Base-by-base conservation (phyloP, 2,888 invertebrate species). In the Macrophya annulata region DNA sequence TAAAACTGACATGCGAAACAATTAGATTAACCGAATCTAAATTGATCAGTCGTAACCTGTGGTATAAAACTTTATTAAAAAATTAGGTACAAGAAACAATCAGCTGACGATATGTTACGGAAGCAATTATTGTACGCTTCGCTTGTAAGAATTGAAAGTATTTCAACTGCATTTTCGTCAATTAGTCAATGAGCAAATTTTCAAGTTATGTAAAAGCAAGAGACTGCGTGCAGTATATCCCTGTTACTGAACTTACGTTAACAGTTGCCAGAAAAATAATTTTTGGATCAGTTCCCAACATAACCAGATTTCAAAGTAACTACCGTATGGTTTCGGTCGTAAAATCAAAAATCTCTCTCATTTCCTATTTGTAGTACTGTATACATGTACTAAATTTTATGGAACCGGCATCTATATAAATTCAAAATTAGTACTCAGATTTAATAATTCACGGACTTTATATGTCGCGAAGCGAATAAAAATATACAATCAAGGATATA, bases 211-310 rank as follows among this genome's bases (percentile, higher is more conserved):
- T 81, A 59, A 81, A 81, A 21, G 81, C 81, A 40, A 81, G 9
- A 21, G 25, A 25, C 68, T 43, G 21, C 62, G 25, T 83, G 21
- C 62, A 31, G 62, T 40, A 43, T 17, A 12, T 31, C 15, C n/a
- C 12, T 55, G 37, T 77, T 77, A 37, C 55, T 81, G 59, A 83
- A 51, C 43, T 48, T 45, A 31, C 31, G 31, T 31, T 31, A n/a
- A 25, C 68, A 48, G 82, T 45, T 83, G 82, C 82, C 82, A 68
- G 40, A 10, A 6, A 40, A 77, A 71, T 17, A 17, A 48, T 71
- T 71, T 83, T 83, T 83, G 83, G 83, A 83, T 51, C 68, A 37
- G 68, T 83, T 83, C 83, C 82, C 83, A 83, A 15, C 37, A 68
- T 37, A 5, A 31, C 31, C 37, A 59, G n/a, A 43, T 9, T 83